Base-by-base conservation (phyloP, 2,113 vertebrate genomes). In the Tautogolabrus adspersus region DNA sequence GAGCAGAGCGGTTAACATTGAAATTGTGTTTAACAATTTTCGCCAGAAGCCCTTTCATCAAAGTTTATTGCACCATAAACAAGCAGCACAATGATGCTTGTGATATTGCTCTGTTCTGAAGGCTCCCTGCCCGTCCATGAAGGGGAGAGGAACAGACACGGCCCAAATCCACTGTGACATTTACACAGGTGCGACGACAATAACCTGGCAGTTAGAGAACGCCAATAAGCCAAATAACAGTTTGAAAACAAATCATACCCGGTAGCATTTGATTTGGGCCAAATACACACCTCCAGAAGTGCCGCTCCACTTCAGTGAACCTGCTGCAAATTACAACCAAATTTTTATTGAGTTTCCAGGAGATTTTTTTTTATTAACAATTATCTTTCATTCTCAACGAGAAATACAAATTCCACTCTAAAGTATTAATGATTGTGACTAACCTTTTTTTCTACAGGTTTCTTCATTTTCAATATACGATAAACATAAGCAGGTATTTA, bases 401-500 rank as follows among this genome's bases (percentile, higher is more conserved):
- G 18, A 19, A 49, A 49, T 6, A 47, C 2, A 44, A 10, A 47
- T 49, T 7, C 7, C 6, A 7, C 6, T 18, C 11, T 37, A 8
- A 72, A 56, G 37, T 34, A 16, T 63, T 10, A 42, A 2, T 72
- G 13, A 58, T 63, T 34, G 22, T 7, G 8, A 47, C 47, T 78
- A 4, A 58, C 23, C 3, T 74, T 44, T 66, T 70, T 52, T 84
- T 83, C 63, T 84, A 46, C 66, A 89, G 52, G 75, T 3, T 0
- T 49, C 52, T 1, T 63, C 52, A 71, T 66, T 69, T 75, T 38
- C 10, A 30, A 47, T 81, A 78, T 74, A 56, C 22, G 4, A 42
- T 89, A 76, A 85, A 72, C 49, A 57, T 47, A 59, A 76, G 49
- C 68, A 91, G 90, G 85, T 90, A 90, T 79, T 84, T n/a, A 64